Conservation (phyloP, 2,113 vertebrate species). For the Australoheros scitulus region DNA sequence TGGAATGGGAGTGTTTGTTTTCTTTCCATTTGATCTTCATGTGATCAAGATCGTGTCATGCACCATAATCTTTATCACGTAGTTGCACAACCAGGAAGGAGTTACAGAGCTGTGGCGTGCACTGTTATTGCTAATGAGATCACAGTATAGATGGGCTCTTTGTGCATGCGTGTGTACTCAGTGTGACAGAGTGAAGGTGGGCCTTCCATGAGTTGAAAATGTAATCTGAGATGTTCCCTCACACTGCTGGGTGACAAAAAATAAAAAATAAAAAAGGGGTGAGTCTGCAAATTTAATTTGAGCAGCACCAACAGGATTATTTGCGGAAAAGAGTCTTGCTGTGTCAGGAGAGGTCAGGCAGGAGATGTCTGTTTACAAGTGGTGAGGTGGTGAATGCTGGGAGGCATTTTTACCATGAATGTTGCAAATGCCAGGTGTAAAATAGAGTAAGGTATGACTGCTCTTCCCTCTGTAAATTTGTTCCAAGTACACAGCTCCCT, state of each 20-base stretch:
- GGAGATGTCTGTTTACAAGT: conserved; percentile 66
- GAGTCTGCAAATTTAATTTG: conserved; percentile 65
- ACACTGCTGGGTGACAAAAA: conserved; percentile 53
- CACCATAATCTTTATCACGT: conserved; percentile 12
- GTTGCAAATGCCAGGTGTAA: conserved; percentile 9
- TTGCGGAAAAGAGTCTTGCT: conserved; percentile 46
- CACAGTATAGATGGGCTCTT: conserved; percentile 7
- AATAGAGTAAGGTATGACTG: neutral
- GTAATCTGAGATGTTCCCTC: conserved; percentile 54
- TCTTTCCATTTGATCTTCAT: conserved; percentile 33
- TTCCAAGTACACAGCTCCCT: neutral
- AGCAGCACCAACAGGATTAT: conserved; percentile 48
- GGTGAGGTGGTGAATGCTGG: conserved; percentile 15
- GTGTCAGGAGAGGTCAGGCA: conserved; percentile 55
- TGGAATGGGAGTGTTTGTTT: conserved; percentile 50
- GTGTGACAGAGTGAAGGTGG: neutral
- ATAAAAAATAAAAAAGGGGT: conserved; percentile 11
- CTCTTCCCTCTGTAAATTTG: neutral
- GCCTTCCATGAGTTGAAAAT: conserved; percentile 9
- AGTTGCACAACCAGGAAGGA: conserved; percentile 8
- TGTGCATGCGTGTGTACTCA: neutral
- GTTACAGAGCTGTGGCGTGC: neutral
- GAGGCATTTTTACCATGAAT: conserved; percentile 22
- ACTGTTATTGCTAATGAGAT: conserved; percentile 48
- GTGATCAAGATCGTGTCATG: conserved; percentile 30